A percentile compares a stretch with the other conserved stretches of the same genome.
Conservation (phyloP, 2,797 vertebrate genomes). For the Sebastes dallii region DNA sequence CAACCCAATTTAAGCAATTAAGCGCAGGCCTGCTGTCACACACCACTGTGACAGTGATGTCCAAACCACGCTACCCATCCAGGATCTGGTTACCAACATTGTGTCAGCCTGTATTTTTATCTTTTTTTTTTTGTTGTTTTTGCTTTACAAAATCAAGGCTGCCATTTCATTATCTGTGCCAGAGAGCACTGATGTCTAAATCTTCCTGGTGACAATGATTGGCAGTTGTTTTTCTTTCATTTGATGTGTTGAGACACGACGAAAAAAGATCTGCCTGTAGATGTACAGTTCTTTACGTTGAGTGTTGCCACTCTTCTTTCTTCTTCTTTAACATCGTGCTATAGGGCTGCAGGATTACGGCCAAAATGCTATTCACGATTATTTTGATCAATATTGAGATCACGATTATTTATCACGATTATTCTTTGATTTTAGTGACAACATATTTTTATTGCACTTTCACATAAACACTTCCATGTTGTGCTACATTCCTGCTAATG, state of each 20-base stretch:
- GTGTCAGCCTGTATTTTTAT: slow-evolving; percentile 38
- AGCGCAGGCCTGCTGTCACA: slow-evolving; percentile 34
- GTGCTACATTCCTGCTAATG: too few relatives aligned
- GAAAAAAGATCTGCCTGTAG: background rate
- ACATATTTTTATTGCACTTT: too few relatives aligned
- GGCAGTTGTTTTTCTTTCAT: background rate
- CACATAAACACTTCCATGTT: too few relatives aligned
- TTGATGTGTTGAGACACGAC: slow-evolving; percentile 12
- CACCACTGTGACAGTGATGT: slow-evolving; percentile 27
- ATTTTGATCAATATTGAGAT: too few relatives aligned
- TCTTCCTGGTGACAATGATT: slow-evolving; percentile 1
- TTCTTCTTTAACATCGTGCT: background rate
- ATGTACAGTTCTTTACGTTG: background rate
- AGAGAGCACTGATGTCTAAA: slow-evolving; percentile 52
- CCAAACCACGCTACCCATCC: slow-evolving; percentile 22
- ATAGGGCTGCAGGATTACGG: too few relatives aligned
- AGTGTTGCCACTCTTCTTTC: background rate
- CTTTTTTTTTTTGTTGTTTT: slow-evolving; percentile 1
- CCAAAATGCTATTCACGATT: too few relatives aligned
- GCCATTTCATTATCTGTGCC: slow-evolving; percentile 64
- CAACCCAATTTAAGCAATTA: slow-evolving; percentile 62
- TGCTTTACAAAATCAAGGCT: slow-evolving; percentile 55
- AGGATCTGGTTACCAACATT: slow-evolving; percentile 15
- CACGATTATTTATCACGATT: too few relatives aligned
- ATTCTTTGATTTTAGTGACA: too few relatives aligned